Evolutionary conservation across 2,888 invertebrate species (phyloP), one percentile per base, ranked within the genome.

Genomic region (Drosophila paramelanica): DNA sequence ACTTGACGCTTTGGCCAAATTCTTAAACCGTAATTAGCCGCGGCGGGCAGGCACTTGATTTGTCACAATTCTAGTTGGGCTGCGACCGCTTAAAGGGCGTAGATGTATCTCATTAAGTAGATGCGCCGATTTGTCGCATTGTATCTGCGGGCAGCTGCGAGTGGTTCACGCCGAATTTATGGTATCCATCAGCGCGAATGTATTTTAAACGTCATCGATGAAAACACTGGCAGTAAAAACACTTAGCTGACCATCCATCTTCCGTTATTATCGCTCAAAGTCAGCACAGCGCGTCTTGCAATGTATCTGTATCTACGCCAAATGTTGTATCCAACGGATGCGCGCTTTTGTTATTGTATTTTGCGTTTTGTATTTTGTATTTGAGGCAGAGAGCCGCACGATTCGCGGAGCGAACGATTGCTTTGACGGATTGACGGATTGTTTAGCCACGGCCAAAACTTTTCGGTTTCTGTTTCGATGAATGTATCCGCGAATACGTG

Each of bases 401-500:
- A 75, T 69, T 75, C 79, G 67, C 69, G 72, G 51, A 67, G 67
- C 62, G 39, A 60, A 59, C 77, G 67, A 59, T 64, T 68, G 75
- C 85, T 81, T 67, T 72, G 77, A 72, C 72, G 86, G 65, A 70
- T 85, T 88, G 88, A 79, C 69, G 76, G 64, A 76, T 76, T 76
- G 75, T 45, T 75, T 75, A 58, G 75, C 79, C 55, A 55, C 60
- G 61, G 60, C 59, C 59, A 77, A 73, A 73, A 50, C 56, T 73
- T 68, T 66, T 66, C 55, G 13, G 73, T 66, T 64, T 55, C 64
- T 39, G 62, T 38, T 60, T 51, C 70, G 75, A 61, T 87, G 77
- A 83, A 79, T 87, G 87, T 90, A 89, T 89, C 91, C 92, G 92
- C 91, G 91, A 90, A 86, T 92, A 92, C 92, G 92, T 92, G 93